phyloP scores from a whole-genome alignment of 2,113 vertebrate genomes.

The Nyctibius bracteatus region DNA sequence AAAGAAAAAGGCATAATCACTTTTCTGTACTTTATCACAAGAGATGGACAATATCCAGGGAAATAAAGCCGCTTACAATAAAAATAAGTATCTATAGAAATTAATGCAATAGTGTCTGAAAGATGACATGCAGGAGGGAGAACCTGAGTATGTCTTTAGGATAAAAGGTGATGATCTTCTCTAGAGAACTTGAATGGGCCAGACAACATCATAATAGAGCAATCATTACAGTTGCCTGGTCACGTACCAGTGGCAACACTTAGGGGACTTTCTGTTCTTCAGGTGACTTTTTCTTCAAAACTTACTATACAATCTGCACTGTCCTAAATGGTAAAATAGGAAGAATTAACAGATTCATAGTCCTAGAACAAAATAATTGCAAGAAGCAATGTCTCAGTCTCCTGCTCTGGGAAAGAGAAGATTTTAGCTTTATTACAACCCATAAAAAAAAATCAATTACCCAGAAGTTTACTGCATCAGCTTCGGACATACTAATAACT shows the following conservation, averaged over 20 bases:
- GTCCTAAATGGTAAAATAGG: not conserved
- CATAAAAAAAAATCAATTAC: fast-evolving
- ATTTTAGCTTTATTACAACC: not conserved
- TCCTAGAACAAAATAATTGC: not conserved
- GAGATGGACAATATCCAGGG: not conserved
- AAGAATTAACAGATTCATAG: not conserved
- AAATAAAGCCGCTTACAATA: not conserved
- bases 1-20: not conserved
- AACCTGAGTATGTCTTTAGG: not conserved
- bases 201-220: not conserved
- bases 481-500: not conserved
- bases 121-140: not conserved
- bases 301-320: not conserved
- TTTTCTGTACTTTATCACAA: not conserved
- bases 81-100: not conserved
- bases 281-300: not conserved
- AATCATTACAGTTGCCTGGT: not conserved
- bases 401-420: not conserved
- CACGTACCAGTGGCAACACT: not conserved
- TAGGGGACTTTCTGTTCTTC: not conserved
- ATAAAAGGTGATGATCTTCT: not conserved
- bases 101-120: not conserved
- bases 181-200: not conserved
- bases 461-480: not conserved
- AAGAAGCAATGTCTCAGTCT: not conserved